Conservation (phyloP, 2,888 invertebrate genomes). For the Nyleta sp. region DNA sequence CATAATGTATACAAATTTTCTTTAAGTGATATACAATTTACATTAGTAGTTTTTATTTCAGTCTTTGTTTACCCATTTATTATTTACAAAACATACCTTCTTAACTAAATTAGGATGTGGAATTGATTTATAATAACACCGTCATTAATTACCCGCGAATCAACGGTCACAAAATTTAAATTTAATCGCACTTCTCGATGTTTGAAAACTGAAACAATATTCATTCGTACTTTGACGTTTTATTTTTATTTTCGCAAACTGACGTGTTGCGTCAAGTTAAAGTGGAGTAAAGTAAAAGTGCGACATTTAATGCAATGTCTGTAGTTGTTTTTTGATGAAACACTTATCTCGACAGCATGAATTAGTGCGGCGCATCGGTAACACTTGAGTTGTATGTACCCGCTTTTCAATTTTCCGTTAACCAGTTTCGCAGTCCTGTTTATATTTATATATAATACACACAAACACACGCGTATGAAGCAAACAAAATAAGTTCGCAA, state of each 20-base stretch:
- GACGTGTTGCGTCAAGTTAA: conserved; percentile 24
- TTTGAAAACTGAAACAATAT: conserved; percentile 22
- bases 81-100: too few species aligned
- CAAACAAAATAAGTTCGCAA: conserved; percentile 20
- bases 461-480: background rate
- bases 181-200: background rate
- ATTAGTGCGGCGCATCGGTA: conserved; percentile 14
- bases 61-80: too few species aligned
- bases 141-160: conserved; percentile 2
- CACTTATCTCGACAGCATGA: conserved; percentile 26
- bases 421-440: conserved; percentile 23
- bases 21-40: too few species aligned
- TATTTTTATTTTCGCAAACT: conserved; percentile 26
- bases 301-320: conserved; percentile 35
- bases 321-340: conserved; percentile 39
- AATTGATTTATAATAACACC: background rate
- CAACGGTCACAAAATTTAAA: background rate
- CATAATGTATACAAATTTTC: too few species aligned
- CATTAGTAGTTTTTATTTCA: too few species aligned
- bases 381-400: conserved; percentile 31
- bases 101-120: background rate
- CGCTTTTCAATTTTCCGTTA: conserved; percentile 34
- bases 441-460: conserved; percentile 15
- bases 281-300: conserved; percentile 33
- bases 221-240: background rate